phyloP scores from a whole-genome alignment of 2,888 invertebrate species.

The Hyppa rectilinea region DNA sequence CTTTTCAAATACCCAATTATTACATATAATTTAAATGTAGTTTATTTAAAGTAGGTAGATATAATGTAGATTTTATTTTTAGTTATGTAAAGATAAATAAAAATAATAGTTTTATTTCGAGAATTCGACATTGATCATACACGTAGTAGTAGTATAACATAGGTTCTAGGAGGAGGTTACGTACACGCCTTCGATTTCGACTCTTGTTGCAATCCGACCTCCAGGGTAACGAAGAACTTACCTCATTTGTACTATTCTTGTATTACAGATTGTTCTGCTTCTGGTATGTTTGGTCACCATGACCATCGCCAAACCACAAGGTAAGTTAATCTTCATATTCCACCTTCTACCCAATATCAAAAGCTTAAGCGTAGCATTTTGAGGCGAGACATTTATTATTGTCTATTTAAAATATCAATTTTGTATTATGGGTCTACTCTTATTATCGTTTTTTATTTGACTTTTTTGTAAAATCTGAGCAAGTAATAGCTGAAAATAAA shows the following conservation, averaged over 20 bases:
- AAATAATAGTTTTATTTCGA: background rate
- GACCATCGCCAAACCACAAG: constrained; percentile 72
- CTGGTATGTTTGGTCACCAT: constrained; percentile 75
- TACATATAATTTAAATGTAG: background rate
- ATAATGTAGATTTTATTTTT: background rate
- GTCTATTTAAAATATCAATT: background rate
- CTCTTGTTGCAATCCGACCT: background rate
- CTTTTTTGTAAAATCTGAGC: no score
- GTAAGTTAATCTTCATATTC: constrained; percentile 51
- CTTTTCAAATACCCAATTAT: no score
- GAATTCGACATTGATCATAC: background rate
- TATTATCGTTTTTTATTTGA: no score
- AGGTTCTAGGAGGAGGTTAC: no score
- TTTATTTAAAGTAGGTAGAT: background rate
- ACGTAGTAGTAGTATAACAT: background rate
- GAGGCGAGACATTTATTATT: background rate
- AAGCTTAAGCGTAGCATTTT: background rate
- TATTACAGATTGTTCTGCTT: constrained; percentile 75
- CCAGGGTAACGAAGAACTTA: background rate
- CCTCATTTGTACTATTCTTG: background rate
- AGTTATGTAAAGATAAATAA: background rate
- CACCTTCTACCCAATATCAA: background rate
- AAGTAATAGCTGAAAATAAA: background rate
- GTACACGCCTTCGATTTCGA: background rate
- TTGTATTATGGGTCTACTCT: background rate